Percentiles rank a stretch among this genome's conserved stretches.
phyloP scores from a whole-genome alignment of 2,888 invertebrate genomes.

The Anthophora plumipes region DNA sequence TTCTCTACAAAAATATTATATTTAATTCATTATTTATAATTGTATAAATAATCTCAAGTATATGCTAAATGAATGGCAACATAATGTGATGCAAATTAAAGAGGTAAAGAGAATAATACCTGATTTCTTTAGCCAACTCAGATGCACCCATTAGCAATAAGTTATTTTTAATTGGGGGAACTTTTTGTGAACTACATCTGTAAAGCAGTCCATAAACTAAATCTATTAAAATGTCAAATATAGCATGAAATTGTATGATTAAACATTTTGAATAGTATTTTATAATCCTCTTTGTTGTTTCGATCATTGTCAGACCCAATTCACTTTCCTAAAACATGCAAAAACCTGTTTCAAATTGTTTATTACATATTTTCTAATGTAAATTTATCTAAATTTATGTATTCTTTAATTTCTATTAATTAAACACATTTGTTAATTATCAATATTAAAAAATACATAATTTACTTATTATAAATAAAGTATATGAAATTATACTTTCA shows the following conservation, averaged over 20 bases:
- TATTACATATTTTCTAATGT: background rate
- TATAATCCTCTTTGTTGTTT: conserved; percentile 12
- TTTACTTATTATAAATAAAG: background rate
- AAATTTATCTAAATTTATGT: too few relatives aligned
- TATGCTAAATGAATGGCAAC: background rate
- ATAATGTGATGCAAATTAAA: background rate
- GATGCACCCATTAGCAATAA: conserved; percentile 88
- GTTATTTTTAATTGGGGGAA: conserved; percentile 83
- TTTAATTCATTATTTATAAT: background rate
- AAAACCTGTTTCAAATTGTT: background rate
- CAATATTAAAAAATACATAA: background rate
- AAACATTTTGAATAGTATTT: conserved; percentile 72
- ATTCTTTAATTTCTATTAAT: background rate
- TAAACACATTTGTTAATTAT: background rate
- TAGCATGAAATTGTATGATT: conserved; percentile 76
- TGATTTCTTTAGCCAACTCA: conserved; percentile 89
- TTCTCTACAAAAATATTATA: conserved; percentile 72
- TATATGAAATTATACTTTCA: background rate
- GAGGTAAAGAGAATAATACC: conserved; percentile 78
- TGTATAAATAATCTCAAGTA: background rate
- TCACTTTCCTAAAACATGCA: conserved; percentile 2
- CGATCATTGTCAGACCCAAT: background rate
- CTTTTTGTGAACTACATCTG: conserved; percentile 80
- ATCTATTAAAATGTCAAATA: conserved; percentile 84
- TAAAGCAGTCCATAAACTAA: conserved; percentile 84